Conservation (phyloP, 1,140 invertebrate genomes). For the Danaus plexippus region DNA sequence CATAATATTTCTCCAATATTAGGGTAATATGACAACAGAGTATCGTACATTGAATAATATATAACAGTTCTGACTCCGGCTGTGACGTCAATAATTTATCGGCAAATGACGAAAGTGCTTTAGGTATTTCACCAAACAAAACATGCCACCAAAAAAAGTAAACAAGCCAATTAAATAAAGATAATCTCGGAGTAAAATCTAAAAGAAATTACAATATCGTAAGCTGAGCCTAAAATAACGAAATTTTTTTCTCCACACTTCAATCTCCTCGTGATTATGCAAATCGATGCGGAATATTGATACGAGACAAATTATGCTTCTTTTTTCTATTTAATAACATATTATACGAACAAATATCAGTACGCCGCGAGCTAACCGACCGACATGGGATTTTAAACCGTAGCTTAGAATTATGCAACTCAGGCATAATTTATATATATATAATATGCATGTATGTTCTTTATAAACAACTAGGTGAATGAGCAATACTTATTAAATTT, state of each 20-base stretch:
- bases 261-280: constrained; percentile 27
- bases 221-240: constrained; percentile 3
- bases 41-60: constrained; percentile 62
- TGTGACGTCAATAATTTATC: constrained; percentile 64
- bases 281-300: constrained; percentile 27
- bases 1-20: constrained; percentile 62
- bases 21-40: constrained; percentile 66
- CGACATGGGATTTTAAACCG: too few species aligned
- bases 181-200: too few species aligned
- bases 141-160: neutral
- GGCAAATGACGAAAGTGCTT: constrained; percentile 59
- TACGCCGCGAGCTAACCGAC: constrained; percentile 15
- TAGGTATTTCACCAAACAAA: constrained; percentile 20
- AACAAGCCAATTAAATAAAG: constrained; percentile 4
- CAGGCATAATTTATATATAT: too few species aligned
- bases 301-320: constrained; percentile 14
- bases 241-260: neutral
- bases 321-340: constrained; percentile 17
- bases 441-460: too few species aligned
- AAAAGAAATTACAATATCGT: too few species aligned
- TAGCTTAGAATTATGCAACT: too few species aligned
- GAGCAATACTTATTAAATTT: too few species aligned
- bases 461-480: too few species aligned
- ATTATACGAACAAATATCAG: constrained; percentile 41
- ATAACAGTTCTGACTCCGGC: constrained; percentile 45